These are phyloP conservation scores for Eulimnadia texana DNA, from an alignment of 1,140 invertebrate genomes.

Conservation along the genomic window DNA sequence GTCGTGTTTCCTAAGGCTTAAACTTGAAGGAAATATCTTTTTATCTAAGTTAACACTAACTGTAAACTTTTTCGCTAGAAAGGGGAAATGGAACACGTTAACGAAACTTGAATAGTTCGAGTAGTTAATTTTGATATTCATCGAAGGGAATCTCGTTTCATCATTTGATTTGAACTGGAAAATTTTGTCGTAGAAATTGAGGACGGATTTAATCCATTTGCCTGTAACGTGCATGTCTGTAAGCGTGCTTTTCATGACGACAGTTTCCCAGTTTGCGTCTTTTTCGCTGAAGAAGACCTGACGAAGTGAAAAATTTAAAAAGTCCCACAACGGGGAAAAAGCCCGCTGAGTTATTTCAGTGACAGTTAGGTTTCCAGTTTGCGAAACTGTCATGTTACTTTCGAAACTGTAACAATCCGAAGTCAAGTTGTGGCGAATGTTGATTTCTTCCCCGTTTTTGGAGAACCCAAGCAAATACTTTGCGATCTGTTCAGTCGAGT, in stretches of 20 bases:
- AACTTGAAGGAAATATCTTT: not conserved
- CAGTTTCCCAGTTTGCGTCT: slow-evolving; percentile 1
- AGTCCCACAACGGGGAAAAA: not conserved
- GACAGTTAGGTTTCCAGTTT: not conserved
- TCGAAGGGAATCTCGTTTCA: not conserved
- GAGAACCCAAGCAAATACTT: not conserved
- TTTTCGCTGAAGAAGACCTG: not conserved
- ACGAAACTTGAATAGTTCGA: not conserved
- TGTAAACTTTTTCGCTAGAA: not conserved
- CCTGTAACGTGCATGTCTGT: slow-evolving; percentile 3
- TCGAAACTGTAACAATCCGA: not conserved
- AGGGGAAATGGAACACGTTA: not conserved
- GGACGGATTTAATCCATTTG: not conserved
- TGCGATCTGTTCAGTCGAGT: not conserved
- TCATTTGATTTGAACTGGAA: slow-evolving; percentile 6
- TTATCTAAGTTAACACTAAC: not conserved
- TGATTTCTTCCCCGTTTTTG: not conserved
- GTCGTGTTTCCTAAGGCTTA: not conserved
- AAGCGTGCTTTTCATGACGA: not conserved
- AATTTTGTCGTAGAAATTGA: not conserved
- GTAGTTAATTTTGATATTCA: not conserved
- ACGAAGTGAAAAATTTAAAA: not conserved
- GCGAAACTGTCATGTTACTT: slow-evolving; percentile 3
- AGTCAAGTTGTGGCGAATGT: slow-evolving; percentile 3
- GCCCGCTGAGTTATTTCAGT: slow-evolving; percentile 4